These are phyloP conservation scores for Ursus arctos DNA, from an alignment of 2,113 vertebrate species.

Conservation along the genomic window DNA sequence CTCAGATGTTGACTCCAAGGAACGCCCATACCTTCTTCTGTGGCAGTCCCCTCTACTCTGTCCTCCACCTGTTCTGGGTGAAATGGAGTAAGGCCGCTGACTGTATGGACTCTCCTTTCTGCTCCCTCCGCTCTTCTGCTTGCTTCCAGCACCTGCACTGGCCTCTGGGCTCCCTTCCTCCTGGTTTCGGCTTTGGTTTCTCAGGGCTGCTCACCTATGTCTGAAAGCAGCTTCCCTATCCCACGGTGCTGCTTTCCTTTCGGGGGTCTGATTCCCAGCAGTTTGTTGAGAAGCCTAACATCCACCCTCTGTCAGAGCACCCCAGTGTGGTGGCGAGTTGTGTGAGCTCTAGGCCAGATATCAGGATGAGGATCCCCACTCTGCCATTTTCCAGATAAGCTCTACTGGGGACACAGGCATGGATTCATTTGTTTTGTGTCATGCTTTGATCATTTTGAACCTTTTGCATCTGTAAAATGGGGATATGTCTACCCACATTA, in stretches of 20 bases:
- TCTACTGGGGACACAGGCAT: not conserved
- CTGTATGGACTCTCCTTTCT: not conserved
- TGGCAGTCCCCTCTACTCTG: not conserved
- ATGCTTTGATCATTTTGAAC: not conserved
- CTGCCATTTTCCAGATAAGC: not conserved
- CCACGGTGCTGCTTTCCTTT: not conserved
- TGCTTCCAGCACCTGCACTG: not conserved
- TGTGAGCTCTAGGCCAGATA: not conserved
- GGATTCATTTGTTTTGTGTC: not conserved
- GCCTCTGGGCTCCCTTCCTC: not conserved
- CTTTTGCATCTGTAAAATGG: not conserved
- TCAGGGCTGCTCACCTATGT: fast-evolving
- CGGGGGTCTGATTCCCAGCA: not conserved
- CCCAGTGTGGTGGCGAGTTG: not conserved
- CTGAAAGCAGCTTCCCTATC: not conserved
- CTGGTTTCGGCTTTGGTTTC: not conserved
- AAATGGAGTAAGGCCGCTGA: not conserved
- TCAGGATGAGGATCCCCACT: not conserved
- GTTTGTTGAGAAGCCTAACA: not conserved
- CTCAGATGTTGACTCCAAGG: not conserved
- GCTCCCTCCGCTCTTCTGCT: not conserved
- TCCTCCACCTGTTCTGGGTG: not conserved
- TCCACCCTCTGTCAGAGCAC: not conserved
- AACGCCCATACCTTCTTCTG: fast-evolving
- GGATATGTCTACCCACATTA: fast-evolving